Evolutionary conservation across 2,888 invertebrate species (phyloP), one percentile per base, ranked within the genome.

Genomic region (Eupeodes latifasciatus): DNA sequence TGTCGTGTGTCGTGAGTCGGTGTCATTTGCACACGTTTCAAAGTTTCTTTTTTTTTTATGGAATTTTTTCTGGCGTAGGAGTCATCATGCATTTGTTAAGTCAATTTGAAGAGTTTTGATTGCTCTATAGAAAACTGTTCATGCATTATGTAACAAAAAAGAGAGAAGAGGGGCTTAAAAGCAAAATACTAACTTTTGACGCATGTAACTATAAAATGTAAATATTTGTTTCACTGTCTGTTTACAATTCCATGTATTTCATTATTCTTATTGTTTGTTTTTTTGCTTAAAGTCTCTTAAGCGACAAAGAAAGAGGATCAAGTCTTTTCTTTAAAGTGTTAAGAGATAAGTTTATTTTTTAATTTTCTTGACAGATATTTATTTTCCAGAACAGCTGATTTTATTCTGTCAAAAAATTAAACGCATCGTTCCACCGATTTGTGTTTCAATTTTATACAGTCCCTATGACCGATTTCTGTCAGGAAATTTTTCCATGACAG

Each of bases 21-120:
- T 49, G 44, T 72, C 72, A 72, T 72, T 72, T 72, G 47, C 57
- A 72, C 40, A 72, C 59, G 47, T 72, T 72, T 59, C 55, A 55
- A 69, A 69, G 53, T 53, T 36, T 40, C n/a, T 44, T 40, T 64
- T 47, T 64, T 47, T 66, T 27, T 19, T 49, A 9, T 47, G 2
- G 19, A 1, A 47, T 12, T 59, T 5, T 27, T 19, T 5, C n/a
- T n/a, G 64, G 55, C 19, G 55, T 55, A 44, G 44, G 44, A 71
- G 44, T 55, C 44, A 67, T 67, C 51, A 62, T 53, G 49, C 44
- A 51, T 47, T 71, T 55, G 36, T 36, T 47, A 80, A 72, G 64
- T 62, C 34, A 61, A 62, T 64, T 71, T 55, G 16, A 72, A 79
- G 51, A 64, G 53, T 53, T 55, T 62, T 53, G 47, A 72, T 59